Conservation (phyloP, 1,140 invertebrate genomes). For the Acyrthosiphon pisum region DNA sequence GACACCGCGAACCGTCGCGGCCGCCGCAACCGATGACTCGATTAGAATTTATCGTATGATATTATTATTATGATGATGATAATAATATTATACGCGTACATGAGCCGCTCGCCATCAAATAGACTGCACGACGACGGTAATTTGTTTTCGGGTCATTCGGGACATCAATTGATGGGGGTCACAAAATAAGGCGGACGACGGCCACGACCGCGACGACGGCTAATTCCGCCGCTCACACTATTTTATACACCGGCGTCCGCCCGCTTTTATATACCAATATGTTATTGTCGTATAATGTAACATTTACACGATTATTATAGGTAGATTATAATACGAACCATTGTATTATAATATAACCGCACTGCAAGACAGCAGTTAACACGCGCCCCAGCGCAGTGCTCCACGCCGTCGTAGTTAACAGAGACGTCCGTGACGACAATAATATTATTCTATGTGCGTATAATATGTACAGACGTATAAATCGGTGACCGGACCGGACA, state of each 20-base stretch:
- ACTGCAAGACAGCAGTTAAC: neutral
- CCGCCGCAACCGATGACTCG: neutral
- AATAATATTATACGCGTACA: neutral
- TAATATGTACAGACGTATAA: neutral
- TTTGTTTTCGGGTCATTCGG: conserved; percentile 4
- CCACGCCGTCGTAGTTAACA: neutral
- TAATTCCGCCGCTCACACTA: neutral
- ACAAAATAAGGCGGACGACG: neutral
- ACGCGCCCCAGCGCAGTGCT: neutral
- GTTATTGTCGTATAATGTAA: neutral
- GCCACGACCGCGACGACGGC: no score
- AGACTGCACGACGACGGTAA: neutral
- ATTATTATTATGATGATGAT: neutral
- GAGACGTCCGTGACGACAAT: neutral
- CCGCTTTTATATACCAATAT: neutral
- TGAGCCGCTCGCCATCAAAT: neutral
- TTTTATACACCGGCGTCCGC: neutral
- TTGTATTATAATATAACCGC: no score
- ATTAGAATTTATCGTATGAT: neutral
- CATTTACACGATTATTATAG: neutral
- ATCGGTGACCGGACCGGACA: neutral
- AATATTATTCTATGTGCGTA: neutral
- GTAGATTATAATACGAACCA: neutral
- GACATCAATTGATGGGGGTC: conserved; percentile 6
- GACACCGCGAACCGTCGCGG: neutral